Percentiles rank a stretch among this genome's conserved stretches.
phyloP scores from a whole-genome alignment of 53 echinoderm and acorn worm species.

The Patiria pectinifera region DNA sequence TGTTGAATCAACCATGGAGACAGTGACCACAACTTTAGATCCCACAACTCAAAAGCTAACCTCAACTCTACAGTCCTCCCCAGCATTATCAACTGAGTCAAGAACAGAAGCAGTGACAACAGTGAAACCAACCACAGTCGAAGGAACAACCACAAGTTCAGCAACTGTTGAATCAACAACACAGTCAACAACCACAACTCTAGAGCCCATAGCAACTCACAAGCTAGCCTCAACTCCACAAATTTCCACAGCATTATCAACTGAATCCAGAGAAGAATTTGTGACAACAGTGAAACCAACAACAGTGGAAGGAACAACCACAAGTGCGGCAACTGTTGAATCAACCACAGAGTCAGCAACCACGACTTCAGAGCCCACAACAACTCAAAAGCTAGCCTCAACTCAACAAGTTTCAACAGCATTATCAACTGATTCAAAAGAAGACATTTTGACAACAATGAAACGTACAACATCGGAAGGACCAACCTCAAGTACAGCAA shows the following conservation, averaged over 20 bases:
- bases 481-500: too few species aligned
- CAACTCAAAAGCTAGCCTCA: not conserved
- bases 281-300: not conserved
- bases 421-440: not conserved
- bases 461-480: not conserved
- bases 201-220: not conserved
- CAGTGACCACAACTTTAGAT: not conserved
- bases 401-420: not conserved
- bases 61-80: not conserved
- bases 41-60: not conserved
- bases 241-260: not conserved
- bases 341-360: not conserved
- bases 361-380: not conserved
- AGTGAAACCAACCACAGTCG: not conserved
- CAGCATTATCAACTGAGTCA: not conserved
- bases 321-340: not conserved
- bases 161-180: not conserved
- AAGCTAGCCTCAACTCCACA: not conserved
- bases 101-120: not conserved
- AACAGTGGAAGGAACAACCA: not conserved
- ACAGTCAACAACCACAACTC: not conserved
- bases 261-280: not conserved
- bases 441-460: not conserved
- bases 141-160: not conserved
- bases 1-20: slow-evolving; percentile 3